Base-by-base conservation (phyloP, 1,140 invertebrate species). In the Zaprionus ghesquierei region DNA sequence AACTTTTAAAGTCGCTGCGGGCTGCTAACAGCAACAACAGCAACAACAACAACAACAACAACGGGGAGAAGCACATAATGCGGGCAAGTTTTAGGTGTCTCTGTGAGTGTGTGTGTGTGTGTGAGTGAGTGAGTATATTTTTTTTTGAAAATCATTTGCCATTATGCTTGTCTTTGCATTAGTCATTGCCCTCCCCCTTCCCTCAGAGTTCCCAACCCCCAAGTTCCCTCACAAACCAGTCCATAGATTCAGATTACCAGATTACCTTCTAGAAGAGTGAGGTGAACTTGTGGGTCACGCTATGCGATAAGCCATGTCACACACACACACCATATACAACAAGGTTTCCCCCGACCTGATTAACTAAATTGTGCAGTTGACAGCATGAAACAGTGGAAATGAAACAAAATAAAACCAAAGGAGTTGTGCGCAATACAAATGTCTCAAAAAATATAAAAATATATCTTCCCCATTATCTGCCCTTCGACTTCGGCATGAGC, bases 1-100 rank as follows among this genome's bases (percentile, higher is more conserved):
- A 85, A 87, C 82, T 85, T 85, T 85, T 78, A 72, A 87, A 86
- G 85, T 75, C 70, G 82, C 81, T 87, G 72, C 59, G 58, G 82
- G 81, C 69, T 60, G 55, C 55, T 25, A n/a, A n/a, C n/a, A n/a
- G 44, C 35, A 8, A 29, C 50, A 53, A 22, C 31, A 63, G 25
- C 31, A 62, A 25, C 49, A 53, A 29, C 18, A 51, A 23, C n/a
- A 25, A 51, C 23, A 62, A 53, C 22, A 62, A 51, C 13, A 62
- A 35, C 31, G n/a, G n/a, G n/a, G n/a, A n/a, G n/a, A n/a, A 62
- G 13, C 13, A 25, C 54, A 6, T 35, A 12, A 72, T 72, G 55
- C 35, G 55, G 49, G 35, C 63, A 68, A 68, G 49, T 66, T 68
- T 44, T 60, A 54, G 69, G 55, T 72, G 63, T 72, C 46, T 49